These are phyloP conservation scores for Sebastes umbrosus DNA, from an alignment of 2,797 vertebrate species.

Conservation along the genomic window DNA sequence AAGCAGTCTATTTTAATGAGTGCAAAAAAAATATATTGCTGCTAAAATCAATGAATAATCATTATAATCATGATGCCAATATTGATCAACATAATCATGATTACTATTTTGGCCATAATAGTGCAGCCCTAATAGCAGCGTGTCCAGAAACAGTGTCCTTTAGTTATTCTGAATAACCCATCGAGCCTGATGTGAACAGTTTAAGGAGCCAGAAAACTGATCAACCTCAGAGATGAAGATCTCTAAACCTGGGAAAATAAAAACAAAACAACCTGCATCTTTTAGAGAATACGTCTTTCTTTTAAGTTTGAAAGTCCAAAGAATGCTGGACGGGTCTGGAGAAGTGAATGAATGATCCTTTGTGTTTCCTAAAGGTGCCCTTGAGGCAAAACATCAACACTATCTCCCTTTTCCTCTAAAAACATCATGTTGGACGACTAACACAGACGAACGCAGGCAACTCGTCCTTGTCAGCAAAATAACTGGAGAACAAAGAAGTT, in stretches of 20 bases:
- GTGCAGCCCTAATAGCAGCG: no score
- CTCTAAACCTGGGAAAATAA: background rate
- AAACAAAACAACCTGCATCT: background rate
- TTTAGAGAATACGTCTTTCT: background rate
- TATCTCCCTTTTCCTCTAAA: background rate
- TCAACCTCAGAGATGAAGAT: background rate
- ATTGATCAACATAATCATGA: no score
- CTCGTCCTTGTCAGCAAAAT: constrained; percentile 1
- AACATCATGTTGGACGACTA: constrained; percentile 1
- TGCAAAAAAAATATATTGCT: no score
- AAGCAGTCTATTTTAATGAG: no score
- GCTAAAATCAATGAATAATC: no score
- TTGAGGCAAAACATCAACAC: constrained; percentile 24
- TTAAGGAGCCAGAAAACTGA: background rate
- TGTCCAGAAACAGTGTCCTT: background rate
- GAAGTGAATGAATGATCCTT: constrained; percentile 8
- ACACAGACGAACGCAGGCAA: constrained; percentile 17
- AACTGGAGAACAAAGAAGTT: constrained; percentile 38
- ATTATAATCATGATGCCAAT: no score
- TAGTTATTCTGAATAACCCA: background rate
- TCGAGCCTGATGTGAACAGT: background rate
- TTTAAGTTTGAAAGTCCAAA: background rate
- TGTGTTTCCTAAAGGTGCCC: constrained; percentile 28
- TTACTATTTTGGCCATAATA: no score
- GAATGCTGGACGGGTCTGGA: background rate